Percentiles rank a stretch among this genome's conserved stretches.
Conservation (phyloP, 2,113 vertebrate genomes). For the Microtus richardsoni region DNA sequence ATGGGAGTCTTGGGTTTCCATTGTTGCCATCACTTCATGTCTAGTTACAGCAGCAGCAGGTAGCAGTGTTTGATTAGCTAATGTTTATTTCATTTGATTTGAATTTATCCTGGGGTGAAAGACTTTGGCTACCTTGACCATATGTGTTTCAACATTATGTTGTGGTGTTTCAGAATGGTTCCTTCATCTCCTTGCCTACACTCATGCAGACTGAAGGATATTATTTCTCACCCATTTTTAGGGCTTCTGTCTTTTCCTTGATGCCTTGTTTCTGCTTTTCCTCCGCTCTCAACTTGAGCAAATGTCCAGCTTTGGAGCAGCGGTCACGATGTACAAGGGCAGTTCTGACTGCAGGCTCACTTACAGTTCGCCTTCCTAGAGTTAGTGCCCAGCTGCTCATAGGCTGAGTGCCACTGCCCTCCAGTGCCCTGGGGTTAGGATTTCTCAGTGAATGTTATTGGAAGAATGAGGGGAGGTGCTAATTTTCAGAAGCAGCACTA, state of each 20-base stretch:
- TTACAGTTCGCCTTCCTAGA: neutral
- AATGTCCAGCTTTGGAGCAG: neutral
- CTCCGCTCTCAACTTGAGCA: neutral
- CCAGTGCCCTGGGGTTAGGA: neutral
- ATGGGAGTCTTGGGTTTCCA: neutral
- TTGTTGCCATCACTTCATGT: neutral
- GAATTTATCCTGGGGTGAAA: neutral
- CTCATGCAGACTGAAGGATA: neutral
- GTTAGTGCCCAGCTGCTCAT: neutral
- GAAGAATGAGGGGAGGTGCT: neutral
- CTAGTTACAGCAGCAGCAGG: neutral
- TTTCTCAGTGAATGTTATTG: neutral
- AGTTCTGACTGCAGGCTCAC: neutral
- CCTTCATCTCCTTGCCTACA: neutral
- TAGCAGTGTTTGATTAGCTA: neutral
- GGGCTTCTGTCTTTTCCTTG: neutral
- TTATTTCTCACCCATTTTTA: neutral
- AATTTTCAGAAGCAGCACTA: conserved; percentile 26
- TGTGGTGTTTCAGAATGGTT: neutral
- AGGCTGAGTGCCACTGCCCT: neutral
- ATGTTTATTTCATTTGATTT: conserved; percentile 26
- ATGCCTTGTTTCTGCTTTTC: neutral
- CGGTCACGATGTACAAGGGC: neutral
- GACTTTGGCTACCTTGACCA: neutral
- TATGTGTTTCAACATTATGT: neutral